Percentiles rank a stretch among this genome's conserved stretches.
Conservation (phyloP, 2,888 invertebrate species). For the Yponomeuta malinellus region DNA sequence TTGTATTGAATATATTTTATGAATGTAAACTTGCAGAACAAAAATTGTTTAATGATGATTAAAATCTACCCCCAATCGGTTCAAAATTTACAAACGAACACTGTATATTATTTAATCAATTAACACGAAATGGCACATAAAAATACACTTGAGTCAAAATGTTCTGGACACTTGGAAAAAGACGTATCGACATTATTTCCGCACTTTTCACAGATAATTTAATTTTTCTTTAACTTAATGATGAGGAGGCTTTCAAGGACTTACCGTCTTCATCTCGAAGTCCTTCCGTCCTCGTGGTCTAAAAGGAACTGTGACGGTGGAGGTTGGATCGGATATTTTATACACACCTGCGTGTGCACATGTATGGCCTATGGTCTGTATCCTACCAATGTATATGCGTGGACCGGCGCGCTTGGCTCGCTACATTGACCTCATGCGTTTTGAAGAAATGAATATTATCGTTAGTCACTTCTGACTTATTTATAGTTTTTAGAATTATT, state of each 20-base stretch:
- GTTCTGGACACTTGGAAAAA: too few species aligned
- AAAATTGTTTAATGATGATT: too few species aligned
- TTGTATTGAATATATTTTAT: too few species aligned
- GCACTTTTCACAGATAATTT: conserved; percentile 1
- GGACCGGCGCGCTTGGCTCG: conserved; percentile 37
- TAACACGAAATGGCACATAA: too few species aligned
- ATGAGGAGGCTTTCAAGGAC: conserved; percentile 44
- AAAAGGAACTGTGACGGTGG: conserved; percentile 56
- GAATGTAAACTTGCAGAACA: too few species aligned
- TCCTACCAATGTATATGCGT: conserved; percentile 38
- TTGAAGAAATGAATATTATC: background rate
- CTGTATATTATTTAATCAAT: too few species aligned
- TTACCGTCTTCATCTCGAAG: conserved; percentile 69
- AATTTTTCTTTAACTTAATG: background rate
- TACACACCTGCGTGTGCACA: conserved; percentile 37
- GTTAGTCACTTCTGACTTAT: conserved; percentile 12
- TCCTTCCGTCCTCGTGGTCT: conserved; percentile 58
- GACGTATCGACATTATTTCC: background rate
- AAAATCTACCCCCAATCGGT: too few species aligned
- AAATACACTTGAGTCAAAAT: too few species aligned
- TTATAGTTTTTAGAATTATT: conserved; percentile 1
- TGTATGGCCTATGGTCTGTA: conserved; percentile 40
- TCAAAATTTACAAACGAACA: too few species aligned
- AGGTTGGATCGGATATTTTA: conserved; percentile 58
- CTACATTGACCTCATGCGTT: conserved; percentile 58